Conservation (phyloP, 2,888 invertebrate species). For the Onthophagus sagittarius region DNA sequence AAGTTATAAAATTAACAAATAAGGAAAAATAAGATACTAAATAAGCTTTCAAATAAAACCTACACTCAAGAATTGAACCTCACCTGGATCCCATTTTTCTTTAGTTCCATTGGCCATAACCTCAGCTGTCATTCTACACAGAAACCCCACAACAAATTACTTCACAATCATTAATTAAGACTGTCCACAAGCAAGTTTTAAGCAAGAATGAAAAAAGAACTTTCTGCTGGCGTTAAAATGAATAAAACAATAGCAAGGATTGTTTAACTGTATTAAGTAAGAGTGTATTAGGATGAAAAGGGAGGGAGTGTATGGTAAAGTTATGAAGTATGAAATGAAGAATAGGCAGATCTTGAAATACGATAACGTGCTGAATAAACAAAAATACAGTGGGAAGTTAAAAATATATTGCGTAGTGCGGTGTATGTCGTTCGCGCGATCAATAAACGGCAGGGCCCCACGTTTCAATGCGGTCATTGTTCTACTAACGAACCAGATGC, state of each 20-base stretch:
- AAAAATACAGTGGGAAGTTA: constrained; percentile 5
- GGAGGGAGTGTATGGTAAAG: constrained; percentile 13
- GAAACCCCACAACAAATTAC: constrained; percentile 24
- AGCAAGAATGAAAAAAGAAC: neutral
- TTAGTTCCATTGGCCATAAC: constrained; percentile 55
- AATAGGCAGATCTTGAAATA: constrained; percentile 20
- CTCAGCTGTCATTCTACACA: constrained; percentile 55
- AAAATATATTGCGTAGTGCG: neutral
- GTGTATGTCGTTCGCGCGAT: neutral
- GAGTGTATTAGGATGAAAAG: neutral
- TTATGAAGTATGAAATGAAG: constrained; percentile 18
- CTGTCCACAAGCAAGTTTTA: neutral
- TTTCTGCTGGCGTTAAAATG: neutral
- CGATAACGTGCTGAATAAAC: constrained; percentile 24
- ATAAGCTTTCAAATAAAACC: constrained; percentile 1
- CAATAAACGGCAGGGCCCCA: neutral
- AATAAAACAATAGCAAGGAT: neutral
- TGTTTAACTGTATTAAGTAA: neutral
- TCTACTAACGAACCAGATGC: neutral
- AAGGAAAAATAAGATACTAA: neutral
- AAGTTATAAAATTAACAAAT: neutral
- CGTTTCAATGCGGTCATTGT: neutral
- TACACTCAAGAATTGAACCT: constrained; percentile 34
- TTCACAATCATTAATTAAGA: constrained; percentile 4
- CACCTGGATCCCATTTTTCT: constrained; percentile 60